Evolutionary conservation across 2,888 invertebrate genomes (phyloP).

Genomic region (Ochropacha duplaris): DNA sequence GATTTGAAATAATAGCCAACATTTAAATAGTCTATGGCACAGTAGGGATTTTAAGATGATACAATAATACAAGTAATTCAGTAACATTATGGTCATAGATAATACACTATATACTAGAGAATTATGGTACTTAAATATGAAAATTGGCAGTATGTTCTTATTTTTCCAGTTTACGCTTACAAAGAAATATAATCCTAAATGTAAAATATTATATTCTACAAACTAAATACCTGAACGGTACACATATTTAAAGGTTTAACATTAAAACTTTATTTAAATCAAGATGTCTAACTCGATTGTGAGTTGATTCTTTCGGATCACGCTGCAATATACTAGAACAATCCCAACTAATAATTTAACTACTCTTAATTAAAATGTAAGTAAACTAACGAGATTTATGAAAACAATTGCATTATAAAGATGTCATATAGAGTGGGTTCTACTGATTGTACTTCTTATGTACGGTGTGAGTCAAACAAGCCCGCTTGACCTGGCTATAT

Average conservation of each 20-base stretch:
- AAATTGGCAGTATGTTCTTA: conserved; percentile 57
- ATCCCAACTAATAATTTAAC: background rate
- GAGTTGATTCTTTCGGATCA: background rate
- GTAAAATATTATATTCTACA: background rate
- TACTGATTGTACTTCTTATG: conserved; percentile 62
- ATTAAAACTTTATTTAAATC: background rate
- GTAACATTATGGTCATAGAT: no score
- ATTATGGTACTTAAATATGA: conserved; percentile 36
- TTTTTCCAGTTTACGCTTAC: conserved; percentile 8
- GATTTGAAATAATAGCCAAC: conserved; percentile 6
- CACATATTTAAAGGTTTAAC: background rate
- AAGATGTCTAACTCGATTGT: background rate
- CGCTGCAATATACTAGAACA: background rate
- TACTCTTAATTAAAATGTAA: background rate
- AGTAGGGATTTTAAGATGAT: conserved; percentile 35
- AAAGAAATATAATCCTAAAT: conserved; percentile 1
- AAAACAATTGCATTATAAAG: conserved; percentile 63
- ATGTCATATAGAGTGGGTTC: conserved; percentile 28
- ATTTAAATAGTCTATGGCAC: conserved; percentile 62
- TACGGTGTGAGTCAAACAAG: conserved; percentile 36
- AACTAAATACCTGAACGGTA: background rate
- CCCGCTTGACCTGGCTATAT: background rate
- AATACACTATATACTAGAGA: no score
- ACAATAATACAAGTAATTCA: conserved; percentile 20
- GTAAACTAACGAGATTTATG: conserved; percentile 65